Percentiles rank a stretch among this genome's conserved stretches.
phyloP scores from a whole-genome alignment of 2,888 invertebrate genomes.

The Pseudoips prasinana region DNA sequence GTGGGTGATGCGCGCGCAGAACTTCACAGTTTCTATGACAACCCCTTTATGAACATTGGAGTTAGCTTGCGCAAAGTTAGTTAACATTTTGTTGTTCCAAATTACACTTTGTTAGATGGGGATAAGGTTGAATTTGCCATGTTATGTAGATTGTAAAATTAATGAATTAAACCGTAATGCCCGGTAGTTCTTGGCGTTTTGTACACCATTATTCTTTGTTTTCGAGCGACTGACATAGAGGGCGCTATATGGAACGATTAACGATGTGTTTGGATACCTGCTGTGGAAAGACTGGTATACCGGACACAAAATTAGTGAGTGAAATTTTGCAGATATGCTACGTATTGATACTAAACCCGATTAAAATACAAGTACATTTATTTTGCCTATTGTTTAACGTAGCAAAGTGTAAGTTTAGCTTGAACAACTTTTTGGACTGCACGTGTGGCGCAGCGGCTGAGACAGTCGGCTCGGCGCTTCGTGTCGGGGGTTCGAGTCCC shows the following conservation, averaged over 20 bases:
- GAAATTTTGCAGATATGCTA: too few species aligned
- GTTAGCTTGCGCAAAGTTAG: constrained; percentile 61
- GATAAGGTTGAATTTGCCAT: constrained; percentile 29
- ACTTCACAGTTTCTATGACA: constrained; percentile 79
- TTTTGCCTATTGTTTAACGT: too few species aligned
- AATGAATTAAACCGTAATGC: constrained; percentile 77
- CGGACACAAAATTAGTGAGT: too few species aligned
- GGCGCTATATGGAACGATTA: constrained; percentile 34
- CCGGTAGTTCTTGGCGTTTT: constrained; percentile 68
- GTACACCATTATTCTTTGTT: constrained; percentile 67
- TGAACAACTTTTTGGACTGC: too few species aligned
- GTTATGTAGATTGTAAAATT: constrained; percentile 58
- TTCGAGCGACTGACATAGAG: constrained; percentile 42
- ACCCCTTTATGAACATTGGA: constrained; percentile 75
- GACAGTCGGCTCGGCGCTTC: too few species aligned
- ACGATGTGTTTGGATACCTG: constrained; percentile 3
- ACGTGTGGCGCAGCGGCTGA: too few species aligned
- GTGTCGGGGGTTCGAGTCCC: too few species aligned
- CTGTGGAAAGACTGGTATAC: too few species aligned
- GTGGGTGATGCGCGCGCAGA: constrained; percentile 75
- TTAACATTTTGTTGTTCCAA: constrained; percentile 21
- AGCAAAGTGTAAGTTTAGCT: too few species aligned
- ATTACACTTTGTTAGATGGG: constrained; percentile 8
- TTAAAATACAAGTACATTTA: too few species aligned
- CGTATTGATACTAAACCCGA: too few species aligned